Percentiles rank a stretch among this genome's conserved stretches.
Evolutionary conservation across 2,113 vertebrate genomes (phyloP).

Genomic region (Microcebus ravelobensis): DNA sequence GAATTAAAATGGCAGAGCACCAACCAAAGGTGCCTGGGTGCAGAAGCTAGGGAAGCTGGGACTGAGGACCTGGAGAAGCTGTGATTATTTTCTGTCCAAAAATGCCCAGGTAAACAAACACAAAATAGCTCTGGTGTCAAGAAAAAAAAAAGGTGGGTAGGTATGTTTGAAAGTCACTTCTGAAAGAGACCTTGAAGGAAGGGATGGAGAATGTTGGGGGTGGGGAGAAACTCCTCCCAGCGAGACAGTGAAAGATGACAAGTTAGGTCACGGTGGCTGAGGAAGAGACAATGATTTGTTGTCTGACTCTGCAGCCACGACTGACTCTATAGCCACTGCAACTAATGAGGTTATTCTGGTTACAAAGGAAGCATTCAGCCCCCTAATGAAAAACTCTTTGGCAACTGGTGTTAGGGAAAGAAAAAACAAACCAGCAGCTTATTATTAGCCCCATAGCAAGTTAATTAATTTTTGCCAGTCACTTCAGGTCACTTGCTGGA

Average conservation of each 20-base stretch:
- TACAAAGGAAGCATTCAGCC: constrained; percentile 74
- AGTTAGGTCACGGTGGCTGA: constrained; percentile 41
- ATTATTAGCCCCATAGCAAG: constrained; percentile 72
- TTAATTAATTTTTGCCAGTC: constrained; percentile 74
- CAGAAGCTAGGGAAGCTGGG: not conserved
- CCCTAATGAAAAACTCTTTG: constrained; percentile 69
- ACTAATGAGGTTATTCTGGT: constrained; percentile 77
- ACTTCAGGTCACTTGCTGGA: constrained; percentile 65
- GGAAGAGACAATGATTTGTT: constrained; percentile 72
- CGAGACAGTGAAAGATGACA: constrained; percentile 53
- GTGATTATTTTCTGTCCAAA: not conserved
- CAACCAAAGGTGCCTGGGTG: not conserved
- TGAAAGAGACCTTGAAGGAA: constrained; percentile 57
- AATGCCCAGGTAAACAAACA: not conserved
- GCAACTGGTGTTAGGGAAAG: constrained; percentile 65
- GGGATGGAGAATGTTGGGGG: not conserved
- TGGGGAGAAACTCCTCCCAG: constrained; percentile 12
- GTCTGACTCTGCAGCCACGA: constrained; percentile 55
- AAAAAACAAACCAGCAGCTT: constrained; percentile 72
- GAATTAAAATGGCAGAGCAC: not conserved
- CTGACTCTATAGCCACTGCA: not conserved
- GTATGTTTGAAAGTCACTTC: constrained; percentile 41
- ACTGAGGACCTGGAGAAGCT: not conserved
- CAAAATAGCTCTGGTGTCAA: not conserved
- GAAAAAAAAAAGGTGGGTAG: not conserved